Conservation (phyloP, 2,888 invertebrate species). For the Eulithis testata region DNA sequence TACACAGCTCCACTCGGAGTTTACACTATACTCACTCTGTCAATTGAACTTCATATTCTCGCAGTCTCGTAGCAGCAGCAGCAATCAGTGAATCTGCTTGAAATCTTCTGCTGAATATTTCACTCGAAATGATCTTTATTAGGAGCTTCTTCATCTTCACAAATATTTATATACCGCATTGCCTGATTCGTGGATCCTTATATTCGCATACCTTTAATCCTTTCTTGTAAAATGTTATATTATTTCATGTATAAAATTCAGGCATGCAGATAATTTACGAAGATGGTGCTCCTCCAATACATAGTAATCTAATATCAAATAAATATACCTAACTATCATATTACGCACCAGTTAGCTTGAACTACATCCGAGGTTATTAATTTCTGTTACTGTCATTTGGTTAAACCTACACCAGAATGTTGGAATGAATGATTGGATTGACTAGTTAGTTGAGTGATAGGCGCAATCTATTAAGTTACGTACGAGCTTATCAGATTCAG, state of each 20-base stretch:
- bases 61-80: no score
- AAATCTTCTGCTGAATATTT: no score
- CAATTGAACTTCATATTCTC: no score
- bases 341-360: slow-evolving; percentile 24
- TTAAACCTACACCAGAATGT: slow-evolving; percentile 17
- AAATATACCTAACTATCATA: neutral
- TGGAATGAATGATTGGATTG: slow-evolving; percentile 22
- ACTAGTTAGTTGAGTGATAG: slow-evolving; percentile 27
- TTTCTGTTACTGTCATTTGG: slow-evolving; percentile 22
- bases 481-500: neutral
- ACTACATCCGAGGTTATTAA: slow-evolving; percentile 30
- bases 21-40: neutral
- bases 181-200: no score
- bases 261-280: neutral
- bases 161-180: no score
- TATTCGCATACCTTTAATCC: no score
- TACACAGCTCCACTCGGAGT: neutral
- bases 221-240: no score
- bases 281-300: slow-evolving; percentile 6
- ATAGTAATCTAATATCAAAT: slow-evolving; percentile 13
- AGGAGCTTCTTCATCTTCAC: no score
- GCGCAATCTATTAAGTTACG: slow-evolving; percentile 13
- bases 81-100: no score
- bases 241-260: neutral
- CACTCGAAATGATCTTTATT: no score